A percentile compares a stretch with the other conserved stretches of the same genome.
These are phyloP conservation scores for Myotis lucifugus DNA, from an alignment of 2,113 vertebrate genomes.

Conservation along the genomic window DNA sequence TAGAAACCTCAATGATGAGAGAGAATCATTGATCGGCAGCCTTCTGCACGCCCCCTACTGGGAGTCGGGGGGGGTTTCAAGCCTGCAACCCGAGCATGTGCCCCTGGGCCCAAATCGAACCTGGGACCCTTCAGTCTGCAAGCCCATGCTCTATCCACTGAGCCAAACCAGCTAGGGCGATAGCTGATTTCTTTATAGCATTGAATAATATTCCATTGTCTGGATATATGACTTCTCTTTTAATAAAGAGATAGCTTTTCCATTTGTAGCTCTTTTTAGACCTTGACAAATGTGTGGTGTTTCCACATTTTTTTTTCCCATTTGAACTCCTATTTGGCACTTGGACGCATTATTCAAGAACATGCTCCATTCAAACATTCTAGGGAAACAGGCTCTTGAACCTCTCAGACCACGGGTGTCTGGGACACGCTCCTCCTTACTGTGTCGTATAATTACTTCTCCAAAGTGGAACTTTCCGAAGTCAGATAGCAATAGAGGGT, in stretches of 20 bases:
- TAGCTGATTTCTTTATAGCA: neutral
- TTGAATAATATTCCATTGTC: neutral
- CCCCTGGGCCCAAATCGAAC: too few species aligned
- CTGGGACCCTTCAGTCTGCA: too few species aligned
- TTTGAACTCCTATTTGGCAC: neutral
- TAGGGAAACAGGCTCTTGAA: neutral
- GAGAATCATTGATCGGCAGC: too few species aligned
- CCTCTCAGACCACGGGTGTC: neutral
- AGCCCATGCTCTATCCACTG: too few species aligned
- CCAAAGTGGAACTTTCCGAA: conserved; percentile 22
- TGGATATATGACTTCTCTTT: neutral
- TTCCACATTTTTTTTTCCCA: neutral
- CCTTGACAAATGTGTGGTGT: neutral
- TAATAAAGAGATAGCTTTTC: neutral
- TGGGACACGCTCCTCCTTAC: neutral
- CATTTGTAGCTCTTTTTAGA: neutral
- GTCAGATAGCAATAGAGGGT: conserved; percentile 32
- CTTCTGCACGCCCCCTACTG: too few species aligned
- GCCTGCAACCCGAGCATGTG: too few species aligned
- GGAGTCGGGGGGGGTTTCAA: too few species aligned
- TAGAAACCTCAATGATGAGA: too few species aligned
- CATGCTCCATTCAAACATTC: neutral
- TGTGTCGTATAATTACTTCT: neutral
- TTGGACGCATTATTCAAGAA: neutral
- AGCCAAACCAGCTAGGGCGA: too few species aligned